Base-by-base conservation (phyloP, 2,797 vertebrate species). In the Gallinago nigripennis region DNA sequence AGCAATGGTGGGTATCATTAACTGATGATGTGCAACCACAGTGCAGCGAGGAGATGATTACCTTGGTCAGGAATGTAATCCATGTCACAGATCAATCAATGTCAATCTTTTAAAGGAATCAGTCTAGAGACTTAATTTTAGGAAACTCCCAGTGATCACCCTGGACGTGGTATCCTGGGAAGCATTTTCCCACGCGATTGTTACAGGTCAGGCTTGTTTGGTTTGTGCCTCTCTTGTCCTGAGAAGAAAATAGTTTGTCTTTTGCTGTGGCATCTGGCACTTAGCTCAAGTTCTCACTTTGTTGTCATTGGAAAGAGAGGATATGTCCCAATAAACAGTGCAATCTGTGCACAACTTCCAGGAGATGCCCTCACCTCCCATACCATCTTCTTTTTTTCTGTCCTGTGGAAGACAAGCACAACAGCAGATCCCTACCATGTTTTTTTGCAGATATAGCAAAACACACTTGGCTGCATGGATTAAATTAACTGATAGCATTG, bases 151-250 rank as follows among this genome's bases (percentile, higher is more conserved):
- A 20, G 3, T 39, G n/a, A 30, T 70, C 1, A 0, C 15, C 6
- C 12, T 53, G 53, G 14, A 21, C 0, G 0, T 20, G 9, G 2
- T 25, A 19, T 43, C 35, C 45, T 24, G 30, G 21, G 65, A 66
- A 88, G 10, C 3, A 4, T 51, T 57, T 89, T 6, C 3, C 31
- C 4, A 6, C 0, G 0, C 1, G 3, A 23, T 17, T 6, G 16
- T n/a, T 41, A 30, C 8, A 71, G 61, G 31, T 61, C 48, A 61
- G 9, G 14, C 6, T 64, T 11, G 2, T 46, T 37, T 28, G 16
- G 3, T 85, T 54, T 58, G n/a, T 60, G 13, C 3, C 64, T 84
- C 27, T 60, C 1, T 14, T 50, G n/a, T 20, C 9, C 45, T 30
- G 11, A 60, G 33, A 71, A 61, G 24, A 35, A 5, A 15, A 35